Evolutionary conservation across 2,888 invertebrate species (phyloP).

Genomic region (Cryptosula pallasiana): DNA sequence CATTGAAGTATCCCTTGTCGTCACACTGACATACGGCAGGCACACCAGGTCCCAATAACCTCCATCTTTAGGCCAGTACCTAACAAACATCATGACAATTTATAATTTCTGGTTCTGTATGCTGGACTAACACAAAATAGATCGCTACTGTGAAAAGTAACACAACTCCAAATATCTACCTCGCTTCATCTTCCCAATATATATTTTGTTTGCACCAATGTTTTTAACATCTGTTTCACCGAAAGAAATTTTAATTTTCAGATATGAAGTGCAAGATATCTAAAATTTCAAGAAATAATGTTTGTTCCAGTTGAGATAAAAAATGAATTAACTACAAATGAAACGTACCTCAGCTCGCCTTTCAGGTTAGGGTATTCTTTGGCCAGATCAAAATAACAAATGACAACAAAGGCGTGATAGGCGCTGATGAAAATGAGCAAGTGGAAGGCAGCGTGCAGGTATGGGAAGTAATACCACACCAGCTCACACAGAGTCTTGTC

Average conservation of each 20-base stretch:
- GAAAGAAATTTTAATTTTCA: too few relatives aligned
- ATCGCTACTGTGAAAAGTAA: neutral
- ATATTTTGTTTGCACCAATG: too few relatives aligned
- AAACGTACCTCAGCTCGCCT: too few relatives aligned
- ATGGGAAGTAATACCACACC: constrained; percentile 76
- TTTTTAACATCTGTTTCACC: too few relatives aligned
- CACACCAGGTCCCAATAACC: neutral
- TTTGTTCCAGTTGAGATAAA: too few relatives aligned
- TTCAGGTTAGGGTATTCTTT: too few relatives aligned
- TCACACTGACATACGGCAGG: neutral
- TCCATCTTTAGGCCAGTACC: neutral
- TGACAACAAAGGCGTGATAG: constrained; percentile 70
- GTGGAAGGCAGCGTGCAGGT: constrained; percentile 78
- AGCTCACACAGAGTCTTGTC: constrained; percentile 74
- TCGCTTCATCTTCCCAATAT: too few relatives aligned
- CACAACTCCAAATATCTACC: neutral
- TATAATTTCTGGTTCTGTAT: neutral
- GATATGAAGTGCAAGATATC: too few relatives aligned
- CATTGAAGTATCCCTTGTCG: neutral
- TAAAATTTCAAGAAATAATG: too few relatives aligned
- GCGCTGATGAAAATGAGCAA: constrained; percentile 73
- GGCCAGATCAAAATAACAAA: constrained; percentile 74
- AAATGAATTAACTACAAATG: too few relatives aligned
- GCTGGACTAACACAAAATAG: neutral
- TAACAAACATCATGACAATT: neutral